Base-by-base conservation (phyloP, 2,888 invertebrate genomes). In the Parochlus steinenii region DNA sequence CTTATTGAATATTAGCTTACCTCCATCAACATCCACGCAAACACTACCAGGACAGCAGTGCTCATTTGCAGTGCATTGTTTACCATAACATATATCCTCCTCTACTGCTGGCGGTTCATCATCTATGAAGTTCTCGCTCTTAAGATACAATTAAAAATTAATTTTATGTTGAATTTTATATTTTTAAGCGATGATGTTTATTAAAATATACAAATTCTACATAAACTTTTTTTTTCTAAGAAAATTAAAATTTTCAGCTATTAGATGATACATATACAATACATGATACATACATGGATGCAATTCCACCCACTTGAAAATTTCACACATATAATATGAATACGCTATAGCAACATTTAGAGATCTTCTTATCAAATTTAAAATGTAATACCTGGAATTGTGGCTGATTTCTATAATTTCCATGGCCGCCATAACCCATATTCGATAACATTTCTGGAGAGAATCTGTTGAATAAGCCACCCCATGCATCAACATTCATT, bases 371-470 rank as follows among this genome's bases (percentile, higher is more conserved):
- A n/a, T 25, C 11, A 25, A 25, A 10, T 11, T 11, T n/a, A n/a
- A n/a, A n/a, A n/a, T n/a, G n/a, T 46, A 50, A 54, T 55, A 71
- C 71, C 60, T 67, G 64, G 25, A 68, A 55, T 44, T 59, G 57
- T 22, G 64, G 55, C 42, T 52, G 53, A 22, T 46, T 46, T 32
- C 52, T 44, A 42, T 47, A 46, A n/a, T n/a, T n/a, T n/a, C n/a
- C n/a, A 31, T 45, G 37, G n/a, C 67, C 68, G 1, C 78, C 79
- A 47, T 80, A 80, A 12, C 80, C 81, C 57, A 81, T 62, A 55
- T 81, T 81, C 39, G 77, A 73, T 27, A 82, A 61, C 75, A 81
- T 77, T 53, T 82, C 81, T n/a, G 82, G 80, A 48, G 79, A 80
- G 62, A 83, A 83, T 43, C 85, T 69, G 58, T 83, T 85, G 62